phyloP scores from a whole-genome alignment of 2,113 vertebrate genomes.

The Cariama cristata region DNA sequence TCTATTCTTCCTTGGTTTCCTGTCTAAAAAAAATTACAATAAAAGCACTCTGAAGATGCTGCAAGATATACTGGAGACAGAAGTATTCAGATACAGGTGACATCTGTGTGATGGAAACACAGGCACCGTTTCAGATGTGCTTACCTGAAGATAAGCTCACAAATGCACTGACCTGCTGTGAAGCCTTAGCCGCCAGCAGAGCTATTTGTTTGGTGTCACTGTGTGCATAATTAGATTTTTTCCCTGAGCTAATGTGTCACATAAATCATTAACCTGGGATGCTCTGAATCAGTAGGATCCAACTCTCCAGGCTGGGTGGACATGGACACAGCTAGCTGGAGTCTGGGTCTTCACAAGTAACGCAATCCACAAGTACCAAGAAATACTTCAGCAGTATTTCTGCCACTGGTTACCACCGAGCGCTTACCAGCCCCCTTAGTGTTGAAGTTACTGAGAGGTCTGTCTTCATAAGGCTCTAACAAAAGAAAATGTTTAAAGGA shows the following conservation, averaged over 20 bases:
- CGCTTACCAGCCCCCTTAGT: not conserved
- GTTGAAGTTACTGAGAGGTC: not conserved
- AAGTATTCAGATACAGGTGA: not conserved
- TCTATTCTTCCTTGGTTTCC: not conserved
- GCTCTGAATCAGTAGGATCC: not conserved
- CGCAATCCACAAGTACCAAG: not conserved
- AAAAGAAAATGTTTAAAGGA: not conserved
- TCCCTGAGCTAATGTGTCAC: not conserved
- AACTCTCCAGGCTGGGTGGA: not conserved
- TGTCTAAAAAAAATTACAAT: not conserved
- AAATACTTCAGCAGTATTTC: not conserved
- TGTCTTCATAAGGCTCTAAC: not conserved
- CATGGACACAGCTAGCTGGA: not conserved
- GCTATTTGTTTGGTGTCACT: not conserved
- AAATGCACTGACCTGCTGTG: rapidly evolving
- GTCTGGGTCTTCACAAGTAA: not conserved
- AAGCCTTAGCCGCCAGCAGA: not conserved
- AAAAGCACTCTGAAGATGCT: not conserved
- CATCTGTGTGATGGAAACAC: not conserved
- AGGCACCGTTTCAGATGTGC: not conserved
- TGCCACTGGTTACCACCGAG: not conserved
- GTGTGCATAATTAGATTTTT: not conserved
- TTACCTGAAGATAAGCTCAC: not conserved
- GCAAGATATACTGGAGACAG: not conserved
- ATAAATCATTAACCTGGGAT: not conserved